These are phyloP conservation scores for Enteromius mattozi DNA, from an alignment of 2,797 vertebrate species.

Conservation along the genomic window DNA sequence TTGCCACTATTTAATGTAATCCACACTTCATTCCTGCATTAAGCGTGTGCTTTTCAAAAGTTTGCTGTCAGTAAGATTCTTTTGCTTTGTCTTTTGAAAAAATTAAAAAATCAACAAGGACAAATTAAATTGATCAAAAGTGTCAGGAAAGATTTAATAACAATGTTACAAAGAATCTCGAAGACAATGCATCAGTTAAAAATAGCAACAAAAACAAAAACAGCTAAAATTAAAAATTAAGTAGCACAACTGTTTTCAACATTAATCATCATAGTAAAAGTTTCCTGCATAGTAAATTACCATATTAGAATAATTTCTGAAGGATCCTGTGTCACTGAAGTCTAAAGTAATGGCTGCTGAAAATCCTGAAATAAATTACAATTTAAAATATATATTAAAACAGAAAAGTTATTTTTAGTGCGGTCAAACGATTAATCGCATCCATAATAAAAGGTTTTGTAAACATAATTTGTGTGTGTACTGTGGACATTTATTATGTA, in stretches of 20 bases:
- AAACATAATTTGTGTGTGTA: too few species aligned
- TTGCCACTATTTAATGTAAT: conserved; percentile 27
- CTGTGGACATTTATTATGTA: too few species aligned
- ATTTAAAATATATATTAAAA: background rate
- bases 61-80: background rate
- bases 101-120: background rate
- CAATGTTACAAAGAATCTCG: background rate
- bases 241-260: background rate
- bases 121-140: background rate
- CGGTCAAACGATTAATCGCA: too few species aligned
- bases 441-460: too few species aligned
- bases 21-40: conserved; percentile 26
- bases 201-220: too few species aligned
- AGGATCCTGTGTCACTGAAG: background rate
- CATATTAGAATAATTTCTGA: background rate
- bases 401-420: background rate
- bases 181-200: background rate
- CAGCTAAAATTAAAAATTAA: too few species aligned
- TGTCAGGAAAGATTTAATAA: background rate
- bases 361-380: background rate
- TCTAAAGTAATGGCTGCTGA: background rate
- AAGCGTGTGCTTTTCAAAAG: background rate
- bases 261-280: background rate
- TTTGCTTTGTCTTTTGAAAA: background rate
- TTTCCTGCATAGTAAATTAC: background rate